phyloP scores from a whole-genome alignment of 2,113 vertebrate species.

The Panurus biarmicus region DNA sequence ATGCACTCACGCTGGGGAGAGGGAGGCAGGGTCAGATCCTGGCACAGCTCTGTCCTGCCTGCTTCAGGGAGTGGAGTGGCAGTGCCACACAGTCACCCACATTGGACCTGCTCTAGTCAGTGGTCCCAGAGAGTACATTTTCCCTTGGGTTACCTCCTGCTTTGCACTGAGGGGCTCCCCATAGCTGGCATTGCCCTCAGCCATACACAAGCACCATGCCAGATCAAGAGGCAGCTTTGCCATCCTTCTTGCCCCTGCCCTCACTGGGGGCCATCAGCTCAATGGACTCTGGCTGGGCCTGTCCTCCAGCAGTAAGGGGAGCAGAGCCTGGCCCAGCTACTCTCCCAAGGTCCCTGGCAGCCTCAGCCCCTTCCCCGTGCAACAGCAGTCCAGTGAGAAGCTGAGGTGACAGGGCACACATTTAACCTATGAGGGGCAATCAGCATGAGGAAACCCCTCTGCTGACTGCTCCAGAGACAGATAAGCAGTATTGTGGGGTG shows the following conservation, averaged over 20 bases:
- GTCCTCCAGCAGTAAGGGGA: background rate
- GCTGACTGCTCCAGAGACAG: background rate
- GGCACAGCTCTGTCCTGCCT: background rate
- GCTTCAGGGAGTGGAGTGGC: background rate
- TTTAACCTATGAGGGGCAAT: background rate
- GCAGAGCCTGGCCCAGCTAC: background rate
- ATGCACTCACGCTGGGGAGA: slow-evolving; percentile 73
- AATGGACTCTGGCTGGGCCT: rapidly evolving
- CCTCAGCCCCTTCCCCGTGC: background rate
- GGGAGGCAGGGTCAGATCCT: background rate
- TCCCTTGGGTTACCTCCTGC: background rate
- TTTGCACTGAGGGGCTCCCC: background rate
- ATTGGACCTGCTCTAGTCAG: background rate
- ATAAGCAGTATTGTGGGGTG: background rate
- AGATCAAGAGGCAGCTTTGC: background rate
- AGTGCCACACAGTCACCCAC: background rate
- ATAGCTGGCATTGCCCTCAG: rapidly evolving
- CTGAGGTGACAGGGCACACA: background rate
- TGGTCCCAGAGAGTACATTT: background rate
- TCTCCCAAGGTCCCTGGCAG: background rate
- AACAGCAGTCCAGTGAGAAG: background rate
- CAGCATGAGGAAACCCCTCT: background rate
- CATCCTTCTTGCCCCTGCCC: background rate
- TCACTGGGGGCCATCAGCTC: background rate
- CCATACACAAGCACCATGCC: rapidly evolving